phyloP scores from a whole-genome alignment of 1,140 invertebrate genomes.

The Pogonus chalceus region DNA sequence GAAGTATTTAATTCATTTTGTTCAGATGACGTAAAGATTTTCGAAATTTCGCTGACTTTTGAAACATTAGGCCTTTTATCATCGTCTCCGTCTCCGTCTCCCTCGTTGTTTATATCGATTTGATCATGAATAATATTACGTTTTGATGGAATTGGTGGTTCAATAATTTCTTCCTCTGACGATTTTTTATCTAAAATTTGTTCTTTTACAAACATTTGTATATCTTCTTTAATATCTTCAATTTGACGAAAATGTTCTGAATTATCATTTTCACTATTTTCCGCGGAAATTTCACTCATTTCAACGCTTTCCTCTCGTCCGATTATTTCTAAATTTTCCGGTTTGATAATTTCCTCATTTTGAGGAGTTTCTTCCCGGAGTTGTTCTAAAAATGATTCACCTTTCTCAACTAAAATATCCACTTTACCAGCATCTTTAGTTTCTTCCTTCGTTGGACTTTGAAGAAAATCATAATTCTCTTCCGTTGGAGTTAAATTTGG shows the following conservation, averaged over 20 bases:
- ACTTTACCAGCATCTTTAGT: constrained; percentile 9
- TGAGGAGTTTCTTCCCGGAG: background rate
- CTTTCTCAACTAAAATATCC: background rate
- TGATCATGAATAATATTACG: background rate
- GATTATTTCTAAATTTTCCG: background rate
- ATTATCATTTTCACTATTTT: background rate
- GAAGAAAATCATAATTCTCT: constrained; percentile 34
- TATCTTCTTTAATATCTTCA: background rate
- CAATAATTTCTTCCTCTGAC: background rate
- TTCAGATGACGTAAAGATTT: background rate
- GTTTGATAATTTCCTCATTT: background rate
- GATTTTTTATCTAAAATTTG: background rate
- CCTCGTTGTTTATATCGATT: background rate
- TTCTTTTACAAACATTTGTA: background rate
- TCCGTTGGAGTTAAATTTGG: constrained; percentile 34
- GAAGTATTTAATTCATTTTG: background rate
- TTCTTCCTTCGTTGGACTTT: constrained; percentile 22
- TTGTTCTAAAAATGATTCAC: background rate
- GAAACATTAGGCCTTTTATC: background rate
- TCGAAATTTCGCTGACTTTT: background rate
- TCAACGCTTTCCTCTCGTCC: background rate
- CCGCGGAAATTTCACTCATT: background rate
- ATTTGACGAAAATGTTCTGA: background rate
- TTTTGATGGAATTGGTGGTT: background rate
- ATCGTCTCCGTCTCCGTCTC: background rate